Percentiles rank a stretch among this genome's conserved stretches.
These are phyloP conservation scores for Stichopus chloronotus DNA, from an alignment of 35 echinoderm and acorn worm genomes.

Conservation along the genomic window DNA sequence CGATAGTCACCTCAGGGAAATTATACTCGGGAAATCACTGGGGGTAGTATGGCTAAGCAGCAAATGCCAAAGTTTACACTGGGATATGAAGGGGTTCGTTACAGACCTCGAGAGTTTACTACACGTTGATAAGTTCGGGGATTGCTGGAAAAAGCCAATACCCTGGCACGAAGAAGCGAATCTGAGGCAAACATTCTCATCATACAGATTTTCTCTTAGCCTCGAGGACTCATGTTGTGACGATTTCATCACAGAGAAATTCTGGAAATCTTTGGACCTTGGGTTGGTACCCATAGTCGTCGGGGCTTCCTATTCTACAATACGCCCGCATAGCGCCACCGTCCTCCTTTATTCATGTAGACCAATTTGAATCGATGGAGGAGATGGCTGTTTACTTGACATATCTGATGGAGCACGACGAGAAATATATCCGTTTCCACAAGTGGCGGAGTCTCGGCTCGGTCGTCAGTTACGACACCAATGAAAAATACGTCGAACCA, in stretches of 20 bases:
- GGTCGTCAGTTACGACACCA: not conserved
- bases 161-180: not conserved
- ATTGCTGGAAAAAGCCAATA: not conserved
- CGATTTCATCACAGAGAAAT: conserved; percentile 69
- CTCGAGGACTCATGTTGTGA: conserved; percentile 49
- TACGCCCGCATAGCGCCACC: conserved; percentile 57
- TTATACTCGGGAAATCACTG: conserved; percentile 15
- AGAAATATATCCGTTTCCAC: conserved; percentile 47
- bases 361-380: conserved; percentile 39
- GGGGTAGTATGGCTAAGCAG: conserved; percentile 58
- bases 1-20: not conserved
- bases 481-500: conserved; percentile 12
- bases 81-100: conserved; percentile 54
- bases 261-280: conserved; percentile 48
- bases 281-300: conserved; percentile 47
- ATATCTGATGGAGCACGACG: not conserved
- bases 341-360: conserved; percentile 54
- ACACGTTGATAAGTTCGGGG: conserved; percentile 58
- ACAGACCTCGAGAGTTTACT: conserved; percentile 28
- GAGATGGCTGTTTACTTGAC: conserved; percentile 25
- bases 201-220: conserved; percentile 57
- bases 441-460: conserved; percentile 44
- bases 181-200: not conserved
- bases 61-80: conserved; percentile 56
- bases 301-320: conserved; percentile 26